Conservation (phyloP, 1,140 invertebrate species). For the Trialeurodes vaporariorum region DNA sequence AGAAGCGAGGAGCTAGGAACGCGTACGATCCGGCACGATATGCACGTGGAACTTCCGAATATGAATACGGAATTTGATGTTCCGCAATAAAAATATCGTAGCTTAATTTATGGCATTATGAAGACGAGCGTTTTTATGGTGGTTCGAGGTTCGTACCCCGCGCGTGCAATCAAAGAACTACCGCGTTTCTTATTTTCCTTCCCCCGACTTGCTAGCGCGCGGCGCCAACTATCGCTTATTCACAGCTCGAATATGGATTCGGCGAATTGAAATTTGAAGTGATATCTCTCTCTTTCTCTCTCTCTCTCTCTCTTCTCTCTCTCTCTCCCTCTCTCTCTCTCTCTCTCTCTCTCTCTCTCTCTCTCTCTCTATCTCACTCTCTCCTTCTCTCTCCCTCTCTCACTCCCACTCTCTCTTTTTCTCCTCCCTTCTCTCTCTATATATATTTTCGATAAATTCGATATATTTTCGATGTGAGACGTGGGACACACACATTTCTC, state of each 20-base stretch:
- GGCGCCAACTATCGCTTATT: not conserved
- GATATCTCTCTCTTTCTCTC: not conserved
- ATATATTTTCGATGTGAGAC: too few relatives aligned
- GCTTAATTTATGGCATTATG: not conserved
- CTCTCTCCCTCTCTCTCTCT: too few relatives aligned
- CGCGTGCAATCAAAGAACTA: not conserved
- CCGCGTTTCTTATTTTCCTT: not conserved
- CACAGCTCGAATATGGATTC: not conserved
- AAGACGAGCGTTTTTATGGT: not conserved
- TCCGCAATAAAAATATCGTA: not conserved
- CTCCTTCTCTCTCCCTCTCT: too few relatives aligned
- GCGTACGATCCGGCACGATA: not conserved
- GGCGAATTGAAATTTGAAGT: not conserved
- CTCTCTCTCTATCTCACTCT: too few relatives aligned
- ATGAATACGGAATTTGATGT: not conserved
- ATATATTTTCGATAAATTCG: too few relatives aligned
- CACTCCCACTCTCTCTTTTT: too few relatives aligned
- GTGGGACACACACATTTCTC: too few relatives aligned
- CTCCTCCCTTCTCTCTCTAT: too few relatives aligned
- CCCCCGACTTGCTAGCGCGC: too few relatives aligned
- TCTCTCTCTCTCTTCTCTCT: not conserved
- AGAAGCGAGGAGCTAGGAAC: not conserved
- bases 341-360: too few relatives aligned
- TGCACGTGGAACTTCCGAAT: too few relatives aligned
- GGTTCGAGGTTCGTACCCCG: too few relatives aligned